Conservation (phyloP, 2,113 vertebrate genomes). For the Myanophis thanlyinensis region DNA sequence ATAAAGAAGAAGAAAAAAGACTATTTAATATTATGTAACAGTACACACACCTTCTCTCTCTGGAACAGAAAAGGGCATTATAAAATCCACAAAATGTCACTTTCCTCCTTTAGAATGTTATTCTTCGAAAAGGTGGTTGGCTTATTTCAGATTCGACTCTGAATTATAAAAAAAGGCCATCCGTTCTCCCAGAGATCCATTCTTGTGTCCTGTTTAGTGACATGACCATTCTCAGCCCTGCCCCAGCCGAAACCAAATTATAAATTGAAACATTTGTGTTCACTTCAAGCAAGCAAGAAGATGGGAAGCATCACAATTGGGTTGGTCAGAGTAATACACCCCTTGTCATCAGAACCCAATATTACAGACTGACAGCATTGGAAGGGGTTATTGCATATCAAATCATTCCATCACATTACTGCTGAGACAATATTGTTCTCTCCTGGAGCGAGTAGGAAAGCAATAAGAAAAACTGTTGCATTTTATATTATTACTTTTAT, state of each 20-base stretch:
- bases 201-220: background rate
- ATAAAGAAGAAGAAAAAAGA: background rate
- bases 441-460: conserved; percentile 27
- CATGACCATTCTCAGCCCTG: conserved; percentile 23
- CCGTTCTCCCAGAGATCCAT: conserved; percentile 11
- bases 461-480: conserved; percentile 37
- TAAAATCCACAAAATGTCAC: background rate
- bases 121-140: background rate
- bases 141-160: conserved; percentile 46
- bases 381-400: conserved; percentile 51
- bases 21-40: background rate
- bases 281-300: conserved; percentile 26
- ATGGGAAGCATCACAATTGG: conserved; percentile 51
- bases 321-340: conserved; percentile 51
- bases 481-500: conserved; percentile 43
- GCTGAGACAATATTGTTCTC: conserved; percentile 46
- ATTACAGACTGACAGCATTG: conserved; percentile 46
- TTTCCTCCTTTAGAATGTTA: background rate
- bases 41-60: background rate
- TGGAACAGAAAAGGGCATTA: background rate
- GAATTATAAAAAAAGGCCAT: conserved; percentile 27
- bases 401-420: conserved; percentile 40
- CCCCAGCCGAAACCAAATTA: conserved; percentile 24
- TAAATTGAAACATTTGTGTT: conserved; percentile 38
- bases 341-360: conserved; percentile 52